Conservation (phyloP, 2,113 vertebrate genomes). For the Sclerurus mexicanus region DNA sequence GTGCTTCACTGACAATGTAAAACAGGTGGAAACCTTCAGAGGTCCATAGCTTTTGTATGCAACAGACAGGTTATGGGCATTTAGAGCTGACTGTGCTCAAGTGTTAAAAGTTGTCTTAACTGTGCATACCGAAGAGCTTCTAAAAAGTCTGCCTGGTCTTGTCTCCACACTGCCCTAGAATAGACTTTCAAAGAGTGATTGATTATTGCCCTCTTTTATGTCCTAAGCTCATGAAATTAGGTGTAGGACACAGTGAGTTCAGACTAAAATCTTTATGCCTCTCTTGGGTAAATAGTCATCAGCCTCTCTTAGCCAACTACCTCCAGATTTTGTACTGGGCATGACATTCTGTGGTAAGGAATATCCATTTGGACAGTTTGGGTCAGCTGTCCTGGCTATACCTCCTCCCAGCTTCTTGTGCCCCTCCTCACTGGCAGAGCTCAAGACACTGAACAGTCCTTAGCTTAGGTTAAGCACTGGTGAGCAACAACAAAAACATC, state of each 20-base stretch:
- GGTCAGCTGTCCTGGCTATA: neutral
- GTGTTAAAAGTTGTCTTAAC: neutral
- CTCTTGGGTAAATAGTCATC: rapidly evolving
- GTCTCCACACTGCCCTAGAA: neutral
- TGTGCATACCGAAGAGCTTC: neutral
- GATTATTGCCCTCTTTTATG: neutral
- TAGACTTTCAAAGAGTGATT: neutral
- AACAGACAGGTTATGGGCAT: neutral
- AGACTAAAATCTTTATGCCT: neutral
- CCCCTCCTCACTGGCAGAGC: neutral
- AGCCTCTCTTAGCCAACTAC: neutral
- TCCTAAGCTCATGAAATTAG: neutral
- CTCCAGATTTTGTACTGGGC: neutral
- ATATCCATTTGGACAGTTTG: neutral
- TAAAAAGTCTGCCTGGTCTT: neutral
- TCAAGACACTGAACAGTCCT: neutral
- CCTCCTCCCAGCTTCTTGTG: neutral
- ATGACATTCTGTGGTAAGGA: neutral
- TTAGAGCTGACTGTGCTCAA: neutral
- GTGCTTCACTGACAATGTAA: neutral
- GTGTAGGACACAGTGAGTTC: neutral
- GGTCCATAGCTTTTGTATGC: neutral
- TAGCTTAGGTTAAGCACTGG: neutral
- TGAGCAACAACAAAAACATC: neutral
- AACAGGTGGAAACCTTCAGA: neutral